These are phyloP conservation scores for Orius insidiosus DNA, from an alignment of 1,140 invertebrate species.

Conservation along the genomic window DNA sequence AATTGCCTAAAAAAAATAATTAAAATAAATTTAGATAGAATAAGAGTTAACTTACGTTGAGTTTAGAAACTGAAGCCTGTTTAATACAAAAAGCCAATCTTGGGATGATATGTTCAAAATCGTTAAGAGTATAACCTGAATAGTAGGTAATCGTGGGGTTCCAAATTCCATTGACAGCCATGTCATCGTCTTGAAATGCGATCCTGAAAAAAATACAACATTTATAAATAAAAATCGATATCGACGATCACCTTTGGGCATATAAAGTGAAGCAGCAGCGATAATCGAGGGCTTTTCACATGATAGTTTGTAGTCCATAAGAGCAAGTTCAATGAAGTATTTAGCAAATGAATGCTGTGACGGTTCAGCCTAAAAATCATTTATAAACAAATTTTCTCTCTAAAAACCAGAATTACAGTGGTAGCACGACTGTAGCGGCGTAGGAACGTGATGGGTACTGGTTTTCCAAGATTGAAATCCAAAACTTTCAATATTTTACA, in stretches of 20 bases:
- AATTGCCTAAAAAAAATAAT: no score
- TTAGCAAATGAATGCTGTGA: slow-evolving; percentile 74
- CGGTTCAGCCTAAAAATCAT: slow-evolving; percentile 34
- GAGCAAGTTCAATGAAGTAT: slow-evolving; percentile 74
- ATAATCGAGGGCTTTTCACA: slow-evolving; percentile 62
- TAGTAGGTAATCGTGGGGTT: not conserved
- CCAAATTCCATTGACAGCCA: not conserved
- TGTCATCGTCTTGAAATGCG: not conserved
- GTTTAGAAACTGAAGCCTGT: not conserved
- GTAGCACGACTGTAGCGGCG: slow-evolving; percentile 13
- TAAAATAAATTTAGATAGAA: no score
- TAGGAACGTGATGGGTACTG: slow-evolving; percentile 75
- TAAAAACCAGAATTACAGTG: no score
- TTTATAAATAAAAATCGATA: no score
- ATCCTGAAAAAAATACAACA: not conserved
- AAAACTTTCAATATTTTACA: slow-evolving; percentile 52
- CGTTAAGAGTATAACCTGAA: not conserved
- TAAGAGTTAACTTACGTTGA: slow-evolving; percentile 2
- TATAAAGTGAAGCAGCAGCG: slow-evolving; percentile 54
- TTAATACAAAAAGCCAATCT: no score
- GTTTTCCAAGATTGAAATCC: slow-evolving; percentile 66
- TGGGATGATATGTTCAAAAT: no score
- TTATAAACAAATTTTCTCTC: no score
- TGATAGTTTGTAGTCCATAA: slow-evolving; percentile 66
- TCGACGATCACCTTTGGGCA: slow-evolving; percentile 39